Base-by-base conservation (phyloP, 64 coral and sea anemone species). In the Orbicella faveolata region DNA sequence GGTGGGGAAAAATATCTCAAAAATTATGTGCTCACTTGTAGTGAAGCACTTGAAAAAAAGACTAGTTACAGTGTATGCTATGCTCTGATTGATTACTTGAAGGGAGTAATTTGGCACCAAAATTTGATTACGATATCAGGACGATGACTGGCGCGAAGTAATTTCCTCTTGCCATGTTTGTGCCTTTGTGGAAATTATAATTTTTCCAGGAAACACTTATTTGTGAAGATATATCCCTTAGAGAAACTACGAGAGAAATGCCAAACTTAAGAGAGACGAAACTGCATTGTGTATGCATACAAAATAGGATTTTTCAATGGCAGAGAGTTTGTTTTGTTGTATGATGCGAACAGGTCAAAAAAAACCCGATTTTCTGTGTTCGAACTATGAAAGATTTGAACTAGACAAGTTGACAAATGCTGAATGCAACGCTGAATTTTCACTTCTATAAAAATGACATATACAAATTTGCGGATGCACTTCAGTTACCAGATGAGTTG, bases 301-400 rank as follows among this genome's bases (percentile, higher is more conserved):
- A 76, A 61, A 79, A 89, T 68, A 66, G 73, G 54, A 62, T 65
- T 89, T 89, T 74, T 83, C 25, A 83, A 83, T 23, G 89, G 61
- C 35, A 17, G 57, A 17, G 67, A 91, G 72, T 91, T 84, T 85
- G 69, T 91, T 73, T 75, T 91, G 52, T 77, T 91, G 79, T 86
- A 86, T 76, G 90, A 86, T 92, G 52, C 26, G 21, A 86, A 92
- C 81, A 86, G 61, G 61, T 92, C 73, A 85, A 92, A 75, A 30
- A 86, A 92, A 85, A 23, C 73, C 57, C 37, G 90, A 92, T 64
- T 92, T 86, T 92, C 81, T 34, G 21, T 92, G 78, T 78, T 92
- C 75, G 90, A 86, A 92, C 67, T 92, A 86, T 75, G 83, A 92
- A 80, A 68, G 84, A 87, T 92, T 81, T 87, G 74, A 87, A 37